phyloP scores from a whole-genome alignment of 2,797 vertebrate genomes.

The Rhyacichthys aspro region DNA sequence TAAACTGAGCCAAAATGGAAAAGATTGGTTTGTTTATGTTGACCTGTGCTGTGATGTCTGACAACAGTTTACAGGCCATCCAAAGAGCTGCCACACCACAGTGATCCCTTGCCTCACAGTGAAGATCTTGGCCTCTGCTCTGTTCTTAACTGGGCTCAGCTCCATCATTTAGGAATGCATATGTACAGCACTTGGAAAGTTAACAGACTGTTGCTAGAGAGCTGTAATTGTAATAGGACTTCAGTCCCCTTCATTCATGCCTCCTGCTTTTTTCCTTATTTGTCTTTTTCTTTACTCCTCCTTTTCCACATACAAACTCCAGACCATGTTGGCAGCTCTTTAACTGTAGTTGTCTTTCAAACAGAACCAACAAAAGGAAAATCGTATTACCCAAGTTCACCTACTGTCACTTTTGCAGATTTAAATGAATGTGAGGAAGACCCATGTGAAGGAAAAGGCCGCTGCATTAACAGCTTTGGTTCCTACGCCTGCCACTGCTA shows the following conservation, averaged over 20 bases:
- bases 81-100: conserved; percentile 63
- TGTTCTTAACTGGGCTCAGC: conserved; percentile 42
- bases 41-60: conserved; percentile 62
- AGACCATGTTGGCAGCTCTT: no score
- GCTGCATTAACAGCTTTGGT: conserved; percentile 87
- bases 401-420: conserved; percentile 72
- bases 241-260: background rate
- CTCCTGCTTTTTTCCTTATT: background rate
- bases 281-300: background rate
- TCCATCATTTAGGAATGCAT: conserved; percentile 48
- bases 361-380: no score
- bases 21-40: conserved; percentile 59
- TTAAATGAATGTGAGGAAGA: conserved; percentile 88
- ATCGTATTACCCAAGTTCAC: no score
- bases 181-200: conserved; percentile 39
- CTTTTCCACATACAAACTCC: background rate
- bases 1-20: conserved; percentile 53
- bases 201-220: no score
- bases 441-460: conserved; percentile 87
- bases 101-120: conserved; percentile 59
- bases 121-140: conserved; percentile 45
- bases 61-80: conserved; percentile 53
- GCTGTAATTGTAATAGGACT: conserved; percentile 27
- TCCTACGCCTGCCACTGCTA: conserved; percentile 91
- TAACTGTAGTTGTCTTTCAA: no score